phyloP scores from a whole-genome alignment of 2,113 vertebrate genomes.

The Okapia johnstoni region DNA sequence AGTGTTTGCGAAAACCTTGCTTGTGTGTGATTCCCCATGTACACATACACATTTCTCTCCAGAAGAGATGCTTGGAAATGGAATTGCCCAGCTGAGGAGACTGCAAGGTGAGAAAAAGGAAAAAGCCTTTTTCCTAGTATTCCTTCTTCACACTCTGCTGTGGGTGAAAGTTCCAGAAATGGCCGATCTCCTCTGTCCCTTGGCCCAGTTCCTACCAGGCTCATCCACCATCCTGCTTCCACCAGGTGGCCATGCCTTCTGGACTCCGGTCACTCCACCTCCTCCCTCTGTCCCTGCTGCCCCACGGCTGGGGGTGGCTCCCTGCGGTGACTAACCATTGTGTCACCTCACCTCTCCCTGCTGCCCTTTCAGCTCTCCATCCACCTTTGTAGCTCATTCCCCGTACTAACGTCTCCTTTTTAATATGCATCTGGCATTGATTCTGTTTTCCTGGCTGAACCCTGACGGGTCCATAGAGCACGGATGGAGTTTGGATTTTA shows the following conservation, averaged over 20 bases:
- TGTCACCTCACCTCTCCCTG: neutral
- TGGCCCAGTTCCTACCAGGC: neutral
- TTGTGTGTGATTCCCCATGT: neutral
- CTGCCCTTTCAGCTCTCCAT: neutral
- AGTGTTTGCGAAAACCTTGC: neutral
- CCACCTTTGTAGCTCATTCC: neutral
- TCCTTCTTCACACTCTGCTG: neutral
- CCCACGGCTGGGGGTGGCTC: neutral
- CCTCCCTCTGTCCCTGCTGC: neutral
- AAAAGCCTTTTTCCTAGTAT: neutral
- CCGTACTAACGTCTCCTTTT: neutral
- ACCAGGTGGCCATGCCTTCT: neutral
- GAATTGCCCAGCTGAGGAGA: neutral
- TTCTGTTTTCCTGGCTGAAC: neutral
- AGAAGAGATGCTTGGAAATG: neutral
- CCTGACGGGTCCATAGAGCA: neutral
- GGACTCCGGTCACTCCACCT: too few species aligned
- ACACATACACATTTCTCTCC: neutral
- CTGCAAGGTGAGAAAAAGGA: neutral
- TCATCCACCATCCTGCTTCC: neutral
- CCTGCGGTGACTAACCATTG: neutral
- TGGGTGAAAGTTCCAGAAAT: neutral
- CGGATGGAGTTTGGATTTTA: neutral
- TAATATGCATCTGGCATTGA: neutral
- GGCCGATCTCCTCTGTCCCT: rapidly evolving